Conservation (phyloP, 2,797 vertebrate species). For the Syndactyla subalaris region DNA sequence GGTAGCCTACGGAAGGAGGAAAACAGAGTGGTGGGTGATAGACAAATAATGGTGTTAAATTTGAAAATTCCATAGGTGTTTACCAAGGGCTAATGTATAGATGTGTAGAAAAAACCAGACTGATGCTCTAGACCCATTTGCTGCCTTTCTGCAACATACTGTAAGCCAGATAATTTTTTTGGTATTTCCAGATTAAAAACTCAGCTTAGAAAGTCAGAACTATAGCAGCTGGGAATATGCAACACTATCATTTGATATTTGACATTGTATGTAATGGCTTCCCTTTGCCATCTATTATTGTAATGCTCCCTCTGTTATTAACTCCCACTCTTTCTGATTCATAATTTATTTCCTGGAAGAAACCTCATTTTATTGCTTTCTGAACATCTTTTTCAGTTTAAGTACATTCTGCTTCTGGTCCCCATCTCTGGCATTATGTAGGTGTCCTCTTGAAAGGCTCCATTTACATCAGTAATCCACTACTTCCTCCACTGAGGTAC, state of each 20-base stretch:
- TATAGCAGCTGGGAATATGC: background rate
- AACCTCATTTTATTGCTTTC: background rate
- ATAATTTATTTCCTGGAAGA: background rate
- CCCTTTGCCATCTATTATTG: background rate
- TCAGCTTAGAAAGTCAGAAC: background rate
- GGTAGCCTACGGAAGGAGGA: background rate
- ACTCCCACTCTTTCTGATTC: background rate
- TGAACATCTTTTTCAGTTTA: background rate
- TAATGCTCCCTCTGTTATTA: background rate
- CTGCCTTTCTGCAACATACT: background rate
- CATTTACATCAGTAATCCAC: background rate
- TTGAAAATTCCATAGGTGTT: background rate
- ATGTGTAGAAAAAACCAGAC: accelerated
- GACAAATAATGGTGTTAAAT: background rate
- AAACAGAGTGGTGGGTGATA: background rate
- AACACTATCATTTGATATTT: background rate
- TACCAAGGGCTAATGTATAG: background rate
- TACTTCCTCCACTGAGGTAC: background rate
- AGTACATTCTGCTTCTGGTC: background rate
- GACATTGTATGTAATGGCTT: background rate
- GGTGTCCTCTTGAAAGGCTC: background rate
- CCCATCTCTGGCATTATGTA: background rate
- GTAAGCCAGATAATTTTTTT: background rate
- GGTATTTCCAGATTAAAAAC: background rate
- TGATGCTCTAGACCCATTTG: background rate